A percentile compares a stretch with the other conserved stretches of the same genome.
Evolutionary conservation across 2,888 invertebrate species (phyloP).

Genomic region (Protonemura montana): DNA sequence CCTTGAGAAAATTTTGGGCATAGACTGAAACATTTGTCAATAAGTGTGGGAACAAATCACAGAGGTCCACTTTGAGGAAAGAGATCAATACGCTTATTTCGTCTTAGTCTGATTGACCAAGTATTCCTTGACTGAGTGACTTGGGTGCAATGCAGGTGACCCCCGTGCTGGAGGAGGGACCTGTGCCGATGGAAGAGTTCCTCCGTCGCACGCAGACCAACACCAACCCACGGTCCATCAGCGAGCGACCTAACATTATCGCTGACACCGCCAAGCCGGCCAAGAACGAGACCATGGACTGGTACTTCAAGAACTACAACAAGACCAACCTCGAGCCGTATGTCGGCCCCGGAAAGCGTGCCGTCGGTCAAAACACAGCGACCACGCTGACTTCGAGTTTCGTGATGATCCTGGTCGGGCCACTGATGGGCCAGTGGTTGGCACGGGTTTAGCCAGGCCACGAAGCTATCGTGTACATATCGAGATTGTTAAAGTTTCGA

Average conservation of each 20-base stretch:
- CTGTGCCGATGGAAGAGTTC: conserved; percentile 52
- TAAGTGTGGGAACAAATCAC: too few relatives aligned
- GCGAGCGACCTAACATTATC: conserved; percentile 44
- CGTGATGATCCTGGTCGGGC: background rate
- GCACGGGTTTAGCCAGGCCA: background rate
- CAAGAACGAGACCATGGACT: conserved; percentile 56
- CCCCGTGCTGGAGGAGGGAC: conserved; percentile 52
- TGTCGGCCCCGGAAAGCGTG: conserved; percentile 54
- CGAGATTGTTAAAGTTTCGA: background rate
- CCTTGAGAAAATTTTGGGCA: too few relatives aligned
- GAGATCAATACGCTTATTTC: too few relatives aligned
- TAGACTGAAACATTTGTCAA: too few relatives aligned
- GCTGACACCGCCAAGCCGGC: conserved; percentile 46
- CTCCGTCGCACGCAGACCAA: conserved; percentile 52
- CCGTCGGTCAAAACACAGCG: background rate
- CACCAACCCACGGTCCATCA: conserved; percentile 21
- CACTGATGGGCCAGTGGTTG: background rate
- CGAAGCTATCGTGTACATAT: background rate
- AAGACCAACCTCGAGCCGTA: conserved; percentile 66
- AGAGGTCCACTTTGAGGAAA: too few relatives aligned
- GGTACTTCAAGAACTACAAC: conserved; percentile 89
- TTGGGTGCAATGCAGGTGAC: conserved; percentile 55
- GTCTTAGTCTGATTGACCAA: too few relatives aligned
- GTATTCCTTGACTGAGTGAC: too few relatives aligned
- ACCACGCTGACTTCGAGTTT: background rate